A percentile compares a stretch with the other conserved stretches of the same genome.
Conservation (phyloP, 2,888 invertebrate genomes). For the Crossocerus cetratus region DNA sequence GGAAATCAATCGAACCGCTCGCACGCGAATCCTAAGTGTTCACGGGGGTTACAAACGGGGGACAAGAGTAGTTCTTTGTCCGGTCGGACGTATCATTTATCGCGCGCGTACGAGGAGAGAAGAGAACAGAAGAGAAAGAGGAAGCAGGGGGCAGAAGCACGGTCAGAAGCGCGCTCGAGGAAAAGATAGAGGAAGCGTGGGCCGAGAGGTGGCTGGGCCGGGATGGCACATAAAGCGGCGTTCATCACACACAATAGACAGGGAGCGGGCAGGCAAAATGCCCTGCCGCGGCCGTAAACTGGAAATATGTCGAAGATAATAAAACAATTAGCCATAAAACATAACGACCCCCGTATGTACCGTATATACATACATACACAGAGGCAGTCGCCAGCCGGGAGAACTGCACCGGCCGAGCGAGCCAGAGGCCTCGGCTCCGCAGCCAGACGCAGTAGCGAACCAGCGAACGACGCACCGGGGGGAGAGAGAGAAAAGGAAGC, state of each 20-base stretch:
- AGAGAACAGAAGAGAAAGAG: constrained; percentile 6
- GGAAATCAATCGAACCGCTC: neutral
- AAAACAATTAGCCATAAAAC: constrained; percentile 78
- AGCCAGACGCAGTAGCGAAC: constrained; percentile 13
- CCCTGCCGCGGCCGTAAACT: constrained; percentile 73
- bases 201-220: constrained; percentile 19
- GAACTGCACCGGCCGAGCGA: constrained; percentile 36
- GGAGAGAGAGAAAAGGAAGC: constrained; percentile 18
- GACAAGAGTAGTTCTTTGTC: neutral
- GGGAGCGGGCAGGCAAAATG: constrained; percentile 70
- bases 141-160: too few relatives aligned
- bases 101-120: constrained; percentile 2
- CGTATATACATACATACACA: constrained; percentile 55
- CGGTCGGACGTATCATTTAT: neutral
- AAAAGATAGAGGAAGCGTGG: constrained; percentile 23
- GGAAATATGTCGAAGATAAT: constrained; percentile 77
- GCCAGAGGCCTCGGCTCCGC: neutral
- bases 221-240: constrained; percentile 72
- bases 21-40: neutral
- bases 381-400: constrained; percentile 43
- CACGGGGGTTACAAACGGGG: neutral
- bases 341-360: constrained; percentile 74
- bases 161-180: too few relatives aligned
- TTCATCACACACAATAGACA: constrained; percentile 75
- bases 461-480: constrained; percentile 31